Conservation (phyloP, 2,113 vertebrate species). For the Alaudala cheleensis region DNA sequence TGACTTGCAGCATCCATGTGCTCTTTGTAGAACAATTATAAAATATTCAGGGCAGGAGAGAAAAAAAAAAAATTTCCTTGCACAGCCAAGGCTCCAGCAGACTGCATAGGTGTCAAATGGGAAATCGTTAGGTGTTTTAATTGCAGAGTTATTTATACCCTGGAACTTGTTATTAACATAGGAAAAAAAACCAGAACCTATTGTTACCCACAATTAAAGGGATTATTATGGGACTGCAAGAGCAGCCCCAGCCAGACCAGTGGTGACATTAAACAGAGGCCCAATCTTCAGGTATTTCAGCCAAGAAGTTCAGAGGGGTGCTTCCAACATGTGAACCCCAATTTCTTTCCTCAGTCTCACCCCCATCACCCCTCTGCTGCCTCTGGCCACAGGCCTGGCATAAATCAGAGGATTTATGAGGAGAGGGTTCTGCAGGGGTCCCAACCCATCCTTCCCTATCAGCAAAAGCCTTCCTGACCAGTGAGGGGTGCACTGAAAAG, state of each 20-base stretch:
- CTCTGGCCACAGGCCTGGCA: not conserved
- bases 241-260: not conserved
- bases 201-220: slow-evolving; percentile 8
- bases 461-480: not conserved
- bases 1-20: not conserved
- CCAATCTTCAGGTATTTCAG: not conserved
- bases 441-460: not conserved
- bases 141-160: slow-evolving; percentile 53
- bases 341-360: not conserved
- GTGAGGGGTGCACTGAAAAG: not conserved
- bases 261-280: not conserved
- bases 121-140: slow-evolving; percentile 46
- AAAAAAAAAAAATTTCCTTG: not conserved
- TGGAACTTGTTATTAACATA: slow-evolving; percentile 50
- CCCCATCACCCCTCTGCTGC: not conserved
- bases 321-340: not conserved
- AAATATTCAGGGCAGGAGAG: slow-evolving; percentile 32
- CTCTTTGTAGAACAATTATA: slow-evolving; percentile 32
- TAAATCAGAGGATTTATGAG: not conserved
- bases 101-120: slow-evolving; percentile 31
- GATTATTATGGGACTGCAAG: not conserved
- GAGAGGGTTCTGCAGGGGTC: not conserved
- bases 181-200: slow-evolving; percentile 12
- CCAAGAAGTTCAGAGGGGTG: not conserved
- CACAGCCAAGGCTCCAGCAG: not conserved